Evolutionary conservation across 2,113 vertebrate species (phyloP).

Genomic region (Muscicapa adusta): DNA sequence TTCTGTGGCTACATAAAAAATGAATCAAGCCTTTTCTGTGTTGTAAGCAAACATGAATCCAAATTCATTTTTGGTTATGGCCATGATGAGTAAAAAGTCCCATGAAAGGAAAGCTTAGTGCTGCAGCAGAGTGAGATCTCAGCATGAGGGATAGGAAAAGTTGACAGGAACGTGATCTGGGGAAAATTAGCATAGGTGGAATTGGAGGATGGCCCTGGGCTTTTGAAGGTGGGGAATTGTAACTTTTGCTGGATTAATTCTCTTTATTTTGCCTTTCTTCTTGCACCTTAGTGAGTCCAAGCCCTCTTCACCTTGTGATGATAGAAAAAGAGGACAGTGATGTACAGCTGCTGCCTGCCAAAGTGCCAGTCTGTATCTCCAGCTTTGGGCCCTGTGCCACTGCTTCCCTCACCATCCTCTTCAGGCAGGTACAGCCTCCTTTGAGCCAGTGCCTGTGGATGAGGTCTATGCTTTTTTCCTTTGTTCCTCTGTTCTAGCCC

Average conservation of each 20-base stretch:
- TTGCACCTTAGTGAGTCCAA: not conserved
- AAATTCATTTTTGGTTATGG: not conserved
- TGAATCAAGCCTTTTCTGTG: not conserved
- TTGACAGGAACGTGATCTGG: not conserved
- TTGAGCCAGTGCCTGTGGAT: not conserved
- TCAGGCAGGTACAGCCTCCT: not conserved
- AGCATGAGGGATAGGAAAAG: not conserved
- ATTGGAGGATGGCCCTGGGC: not conserved
- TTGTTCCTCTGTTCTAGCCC: not conserved
- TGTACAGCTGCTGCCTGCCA: not conserved
- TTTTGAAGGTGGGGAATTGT: not conserved
- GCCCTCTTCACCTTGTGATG: not conserved
- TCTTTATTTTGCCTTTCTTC: not conserved
- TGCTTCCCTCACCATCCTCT: not conserved
- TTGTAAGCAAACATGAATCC: not conserved
- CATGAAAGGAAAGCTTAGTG: not conserved
- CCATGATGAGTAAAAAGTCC: not conserved
- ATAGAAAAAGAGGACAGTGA: fast-evolving
- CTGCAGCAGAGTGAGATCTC: not conserved
- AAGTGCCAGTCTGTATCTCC: not conserved
- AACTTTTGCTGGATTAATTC: not conserved
- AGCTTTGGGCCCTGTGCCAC: not conserved
- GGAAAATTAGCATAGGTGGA: not conserved
- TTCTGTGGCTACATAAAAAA: conserved; percentile 4
- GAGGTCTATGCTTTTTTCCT: not conserved